A percentile compares a stretch with the other conserved stretches of the same genome.
phyloP scores from a whole-genome alignment of 2,113 vertebrate species.

The Gavialis gangeticus region DNA sequence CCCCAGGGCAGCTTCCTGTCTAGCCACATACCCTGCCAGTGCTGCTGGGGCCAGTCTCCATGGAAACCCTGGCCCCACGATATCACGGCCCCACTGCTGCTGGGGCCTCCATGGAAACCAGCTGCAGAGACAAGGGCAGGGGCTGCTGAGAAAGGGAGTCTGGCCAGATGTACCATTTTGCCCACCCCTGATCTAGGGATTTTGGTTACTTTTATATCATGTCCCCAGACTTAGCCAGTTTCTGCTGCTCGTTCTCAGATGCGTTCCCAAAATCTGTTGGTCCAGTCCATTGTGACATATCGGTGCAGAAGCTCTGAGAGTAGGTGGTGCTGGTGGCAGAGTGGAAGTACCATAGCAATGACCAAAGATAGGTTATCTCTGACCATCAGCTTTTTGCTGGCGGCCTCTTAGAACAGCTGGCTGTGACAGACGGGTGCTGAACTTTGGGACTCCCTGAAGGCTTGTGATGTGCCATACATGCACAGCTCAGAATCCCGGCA shows the following conservation, averaged over 20 bases:
- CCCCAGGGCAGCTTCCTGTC: no score
- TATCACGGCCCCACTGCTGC: no score
- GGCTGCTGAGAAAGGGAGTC: no score
- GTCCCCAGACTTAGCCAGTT: neutral
- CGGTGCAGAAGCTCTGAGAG: neutral
- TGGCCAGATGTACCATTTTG: no score
- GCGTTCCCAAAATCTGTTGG: neutral
- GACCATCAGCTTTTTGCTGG: neutral
- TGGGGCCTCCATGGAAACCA: no score
- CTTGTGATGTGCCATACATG: neutral
- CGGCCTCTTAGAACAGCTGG: neutral
- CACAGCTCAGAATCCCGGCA: no score
- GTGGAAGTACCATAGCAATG: neutral
- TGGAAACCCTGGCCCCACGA: no score
- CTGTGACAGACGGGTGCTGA: neutral
- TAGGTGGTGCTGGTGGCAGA: neutral
- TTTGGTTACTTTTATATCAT: neutral
- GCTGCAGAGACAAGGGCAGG: no score
- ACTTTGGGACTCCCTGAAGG: neutral
- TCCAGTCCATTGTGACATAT: neutral
- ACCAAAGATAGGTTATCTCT: neutral
- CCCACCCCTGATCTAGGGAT: no score
- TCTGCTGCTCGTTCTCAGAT: neutral
- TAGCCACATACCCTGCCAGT: no score
- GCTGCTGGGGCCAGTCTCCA: no score